phyloP scores from a whole-genome alignment of 2,113 vertebrate species.

The Corvus hawaiiensis region DNA sequence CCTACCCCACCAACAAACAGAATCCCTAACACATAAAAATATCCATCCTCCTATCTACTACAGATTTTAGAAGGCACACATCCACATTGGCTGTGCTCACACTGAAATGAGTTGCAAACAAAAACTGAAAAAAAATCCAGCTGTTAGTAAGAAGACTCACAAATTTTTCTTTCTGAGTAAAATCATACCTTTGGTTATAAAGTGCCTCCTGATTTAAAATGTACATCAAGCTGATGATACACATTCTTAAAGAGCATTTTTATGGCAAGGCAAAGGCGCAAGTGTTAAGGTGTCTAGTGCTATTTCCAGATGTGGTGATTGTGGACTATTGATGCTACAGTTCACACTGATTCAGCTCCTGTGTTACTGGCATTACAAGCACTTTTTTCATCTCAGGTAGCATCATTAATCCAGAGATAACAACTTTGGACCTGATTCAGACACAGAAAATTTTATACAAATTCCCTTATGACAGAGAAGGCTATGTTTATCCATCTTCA shows the following conservation, averaged over 20 bases:
- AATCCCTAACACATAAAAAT: neutral
- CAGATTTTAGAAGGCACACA: neutral
- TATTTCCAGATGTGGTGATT: neutral
- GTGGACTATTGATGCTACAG: neutral
- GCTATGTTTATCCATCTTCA: neutral
- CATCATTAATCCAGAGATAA: neutral
- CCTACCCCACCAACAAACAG: accelerated
- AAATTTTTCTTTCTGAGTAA: neutral
- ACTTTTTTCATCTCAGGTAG: neutral
- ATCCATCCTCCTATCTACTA: neutral
- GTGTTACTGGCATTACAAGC: neutral
- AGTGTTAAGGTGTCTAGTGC: neutral
- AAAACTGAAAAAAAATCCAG: neutral
- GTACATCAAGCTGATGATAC: neutral
- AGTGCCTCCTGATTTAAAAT: neutral
- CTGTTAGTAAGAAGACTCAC: neutral
- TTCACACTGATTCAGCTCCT: neutral
- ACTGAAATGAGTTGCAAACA: neutral
- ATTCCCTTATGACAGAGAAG: neutral
- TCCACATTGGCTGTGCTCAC: neutral
- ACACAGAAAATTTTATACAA: neutral
- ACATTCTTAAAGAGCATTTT: neutral
- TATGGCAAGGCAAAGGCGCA: neutral
- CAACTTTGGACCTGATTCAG: neutral
- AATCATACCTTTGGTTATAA: neutral